Base-by-base conservation (phyloP, 2,797 vertebrate genomes). In the Molothrus aeneus region DNA sequence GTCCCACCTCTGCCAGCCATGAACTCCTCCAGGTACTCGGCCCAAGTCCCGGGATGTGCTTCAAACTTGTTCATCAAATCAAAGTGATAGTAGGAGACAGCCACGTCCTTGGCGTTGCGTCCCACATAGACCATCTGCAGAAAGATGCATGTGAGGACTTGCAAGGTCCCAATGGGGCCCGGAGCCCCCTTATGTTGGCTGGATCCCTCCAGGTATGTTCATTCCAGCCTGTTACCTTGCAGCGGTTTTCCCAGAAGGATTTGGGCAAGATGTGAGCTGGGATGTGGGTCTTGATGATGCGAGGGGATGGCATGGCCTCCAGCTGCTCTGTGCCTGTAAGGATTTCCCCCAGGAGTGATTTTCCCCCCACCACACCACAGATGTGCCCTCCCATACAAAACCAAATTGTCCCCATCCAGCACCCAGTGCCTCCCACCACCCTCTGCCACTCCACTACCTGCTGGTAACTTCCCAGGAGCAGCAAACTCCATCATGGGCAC, bases 221-320 rank as follows among this genome's bases (percentile, higher is more conserved):
- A 38, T 11, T 77, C 13, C 36, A 57, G 38, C 38, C 10, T 38
- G 38, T 38, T 38, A 38, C 38, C 38, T 38, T 99, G 97, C 99
- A 99, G 57, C 97, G 97, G 64, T 98, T 99, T 86, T 98, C 97
- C 99, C 98, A 99, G 97, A 99, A 99, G 61, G 97, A 98, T 36
- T 95, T 93, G 17, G 99, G 99, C 77, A 99, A 97, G 38, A 99
- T 83, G 26, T 98, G 95, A 56, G 97, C 88, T 1, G 99, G 98
- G 36, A 99, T 97, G 86, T 99, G 99, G 7, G 99, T 99, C 96
- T 99, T 99, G 87, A 99, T 98, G 48, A 99, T 54, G n/a, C 99
- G 98, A 4, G 98, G 99, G 0, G 99, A 98, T 26, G 97, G 93
- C 97, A 97, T 98, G 53, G 57, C 86, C 61, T 94, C 65, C 74